Conservation (phyloP, 2,888 invertebrate genomes). For the Drosophila sordidula region DNA sequence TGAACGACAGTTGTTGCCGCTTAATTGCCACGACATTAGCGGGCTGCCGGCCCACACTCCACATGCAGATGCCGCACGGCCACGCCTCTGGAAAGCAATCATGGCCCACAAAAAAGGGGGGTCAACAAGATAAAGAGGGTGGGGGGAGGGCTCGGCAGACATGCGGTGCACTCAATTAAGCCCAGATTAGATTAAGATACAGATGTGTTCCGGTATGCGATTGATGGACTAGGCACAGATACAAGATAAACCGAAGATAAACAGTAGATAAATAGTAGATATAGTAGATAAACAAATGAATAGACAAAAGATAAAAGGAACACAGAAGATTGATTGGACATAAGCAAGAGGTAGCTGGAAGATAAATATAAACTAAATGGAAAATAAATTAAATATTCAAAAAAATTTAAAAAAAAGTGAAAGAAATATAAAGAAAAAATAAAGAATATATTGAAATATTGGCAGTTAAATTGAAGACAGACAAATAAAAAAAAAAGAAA, state of each 20-base stretch:
- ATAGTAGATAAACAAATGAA: background rate
- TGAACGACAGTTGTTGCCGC: constrained; percentile 45
- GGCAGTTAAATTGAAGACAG: background rate
- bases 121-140: background rate
- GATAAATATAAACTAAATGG: background rate
- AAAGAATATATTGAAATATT: too few relatives aligned
- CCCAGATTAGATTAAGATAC: constrained; percentile 26
- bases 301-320: background rate
- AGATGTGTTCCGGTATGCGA: background rate
- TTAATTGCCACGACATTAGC: constrained; percentile 58
- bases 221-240: constrained; percentile 11
- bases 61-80: constrained; percentile 15
- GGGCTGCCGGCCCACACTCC: constrained; percentile 29
- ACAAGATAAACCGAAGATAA: background rate
- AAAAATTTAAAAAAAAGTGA: background rate
- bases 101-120: constrained; percentile 20
- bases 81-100: constrained; percentile 33
- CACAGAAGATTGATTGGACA: background rate
- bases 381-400: background rate
- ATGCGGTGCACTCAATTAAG: constrained; percentile 23
- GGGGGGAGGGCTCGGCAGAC: background rate
- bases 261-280: background rate
- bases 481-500: background rate
- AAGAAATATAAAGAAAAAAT: too few relatives aligned
- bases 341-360: background rate